phyloP scores from a whole-genome alignment of 2,797 vertebrate species.

The Coregonus suidteri region DNA sequence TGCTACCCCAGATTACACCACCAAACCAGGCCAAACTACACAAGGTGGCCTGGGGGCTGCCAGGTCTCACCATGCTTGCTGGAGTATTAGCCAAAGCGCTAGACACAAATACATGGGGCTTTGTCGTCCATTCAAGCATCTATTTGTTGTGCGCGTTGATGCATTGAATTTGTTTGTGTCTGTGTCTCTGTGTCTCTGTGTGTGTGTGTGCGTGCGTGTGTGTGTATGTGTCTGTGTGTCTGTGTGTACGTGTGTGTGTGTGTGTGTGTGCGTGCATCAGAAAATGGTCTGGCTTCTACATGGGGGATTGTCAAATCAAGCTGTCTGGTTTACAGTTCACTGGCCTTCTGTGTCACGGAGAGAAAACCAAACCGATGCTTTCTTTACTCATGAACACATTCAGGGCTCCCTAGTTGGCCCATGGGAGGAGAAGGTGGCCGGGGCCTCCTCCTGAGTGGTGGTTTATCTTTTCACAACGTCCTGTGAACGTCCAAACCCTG shows the following conservation, averaged over 20 bases:
- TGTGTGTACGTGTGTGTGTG: neutral
- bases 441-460: slow-evolving; percentile 14
- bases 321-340: slow-evolving; percentile 48
- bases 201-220: slow-evolving; percentile 31
- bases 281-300: slow-evolving; percentile 26
- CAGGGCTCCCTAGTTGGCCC: slow-evolving; percentile 34
- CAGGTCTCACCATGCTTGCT: neutral
- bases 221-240: slow-evolving; percentile 15
- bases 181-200: slow-evolving; percentile 27
- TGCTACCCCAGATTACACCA: slow-evolving; percentile 3
- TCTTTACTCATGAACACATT: slow-evolving; percentile 26
- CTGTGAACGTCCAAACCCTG: slow-evolving; percentile 8
- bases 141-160: slow-evolving; percentile 25
- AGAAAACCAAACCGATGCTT: slow-evolving; percentile 26
- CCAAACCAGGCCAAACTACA: neutral
- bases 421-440: slow-evolving; percentile 22
- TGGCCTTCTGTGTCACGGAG: slow-evolving; percentile 51
- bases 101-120: slow-evolving; percentile 8
- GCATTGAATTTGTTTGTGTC: slow-evolving; percentile 19
- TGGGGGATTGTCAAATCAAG: slow-evolving; percentile 43
- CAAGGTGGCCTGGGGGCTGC: neutral
- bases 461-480: slow-evolving; percentile 21
- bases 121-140: no score
- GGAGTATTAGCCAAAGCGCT: neutral
- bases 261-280: neutral